Base-by-base conservation (phyloP, 2,113 vertebrate genomes). In the Phocoena phocoena region DNA sequence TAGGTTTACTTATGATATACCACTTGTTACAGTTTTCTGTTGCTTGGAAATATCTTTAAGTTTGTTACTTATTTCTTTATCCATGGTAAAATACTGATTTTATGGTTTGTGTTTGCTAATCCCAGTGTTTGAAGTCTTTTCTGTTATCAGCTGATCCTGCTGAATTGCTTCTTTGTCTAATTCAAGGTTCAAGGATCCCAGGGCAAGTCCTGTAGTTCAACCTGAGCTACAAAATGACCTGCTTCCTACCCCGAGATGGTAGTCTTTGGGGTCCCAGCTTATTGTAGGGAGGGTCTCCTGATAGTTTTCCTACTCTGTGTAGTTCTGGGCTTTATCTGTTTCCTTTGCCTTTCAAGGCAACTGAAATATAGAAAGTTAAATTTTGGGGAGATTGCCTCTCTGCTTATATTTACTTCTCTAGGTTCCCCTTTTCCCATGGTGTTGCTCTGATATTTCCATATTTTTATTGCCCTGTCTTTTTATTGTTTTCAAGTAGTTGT, bases 51-150 rank as follows among this genome's bases (percentile, higher is more conserved):
- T 86, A 62, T 62, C 10, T 95, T 85, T 50, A 65, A 41, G n/a
- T 50, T 71, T 92, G 44, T 63, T 91, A 77, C 70, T 96, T 94
- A 47, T 68, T 88, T 96, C 33, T 88, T 93, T 95, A 55, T 90
- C 53, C 60, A 5, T 38, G 55, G 12, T 70, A 86, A 90, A 38
- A 28, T 80, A 87, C 18, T 68, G 74, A 28, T 85, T 44, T 89
- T 92, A 80, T 21, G 89, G 60, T 62, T 94, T 85, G 28, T 88
- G 33, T 96, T 92, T 67, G 60, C 36, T 96, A 92, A 96, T 26
- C 25, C 21, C 38, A 70, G 44, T 70, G 44, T 90, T 90, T 96
- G 47, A 84, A 63, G 65, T 92, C 28, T 80, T 92, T 93, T 82
- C 68, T 90, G 47, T 83, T 93, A 74, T 62, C 50, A 77, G 62